Evolutionary conservation across 2,113 vertebrate species (phyloP).

Genomic region (Oncorhynchus keta): DNA sequence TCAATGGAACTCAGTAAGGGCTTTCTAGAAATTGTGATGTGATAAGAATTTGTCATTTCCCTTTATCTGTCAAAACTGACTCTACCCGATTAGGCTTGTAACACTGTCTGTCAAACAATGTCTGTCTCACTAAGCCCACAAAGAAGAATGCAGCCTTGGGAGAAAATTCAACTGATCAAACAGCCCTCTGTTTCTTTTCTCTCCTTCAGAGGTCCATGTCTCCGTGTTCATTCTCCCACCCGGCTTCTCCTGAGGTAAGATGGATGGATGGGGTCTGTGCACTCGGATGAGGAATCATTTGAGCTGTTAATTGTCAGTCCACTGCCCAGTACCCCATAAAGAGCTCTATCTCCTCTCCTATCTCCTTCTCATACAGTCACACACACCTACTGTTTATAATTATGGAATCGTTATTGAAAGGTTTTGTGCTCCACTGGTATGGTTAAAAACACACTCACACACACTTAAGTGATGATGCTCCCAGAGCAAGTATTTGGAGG

Average conservation of each 20-base stretch:
- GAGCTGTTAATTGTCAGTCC: background rate
- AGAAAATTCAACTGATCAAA: background rate
- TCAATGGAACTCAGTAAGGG: too few relatives aligned
- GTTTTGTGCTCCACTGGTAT: too few relatives aligned
- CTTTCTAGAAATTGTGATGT: too few relatives aligned
- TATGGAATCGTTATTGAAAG: too few relatives aligned
- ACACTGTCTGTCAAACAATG: constrained; percentile 8
- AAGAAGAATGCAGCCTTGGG: background rate
- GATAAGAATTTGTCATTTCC: too few relatives aligned
- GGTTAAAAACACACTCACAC: too few relatives aligned
- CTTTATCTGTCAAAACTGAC: too few relatives aligned
- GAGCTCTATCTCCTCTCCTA: background rate
- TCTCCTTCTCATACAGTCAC: background rate
- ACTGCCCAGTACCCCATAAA: background rate
- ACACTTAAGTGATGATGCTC: too few relatives aligned
- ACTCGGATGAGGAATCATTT: background rate
- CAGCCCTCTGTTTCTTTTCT: background rate
- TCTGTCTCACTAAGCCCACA: background rate
- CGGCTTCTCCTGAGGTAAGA: constrained; percentile 88
- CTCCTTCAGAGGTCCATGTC: constrained; percentile 84
- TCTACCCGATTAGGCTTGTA: background rate
- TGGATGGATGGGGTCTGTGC: constrained; percentile 6
- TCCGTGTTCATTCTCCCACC: constrained; percentile 88
- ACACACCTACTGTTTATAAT: too few relatives aligned
- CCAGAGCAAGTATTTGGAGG: too few relatives aligned